These are phyloP conservation scores for Euwallacea similis DNA, from an alignment of 1,140 invertebrate species.

Conservation along the genomic window DNA sequence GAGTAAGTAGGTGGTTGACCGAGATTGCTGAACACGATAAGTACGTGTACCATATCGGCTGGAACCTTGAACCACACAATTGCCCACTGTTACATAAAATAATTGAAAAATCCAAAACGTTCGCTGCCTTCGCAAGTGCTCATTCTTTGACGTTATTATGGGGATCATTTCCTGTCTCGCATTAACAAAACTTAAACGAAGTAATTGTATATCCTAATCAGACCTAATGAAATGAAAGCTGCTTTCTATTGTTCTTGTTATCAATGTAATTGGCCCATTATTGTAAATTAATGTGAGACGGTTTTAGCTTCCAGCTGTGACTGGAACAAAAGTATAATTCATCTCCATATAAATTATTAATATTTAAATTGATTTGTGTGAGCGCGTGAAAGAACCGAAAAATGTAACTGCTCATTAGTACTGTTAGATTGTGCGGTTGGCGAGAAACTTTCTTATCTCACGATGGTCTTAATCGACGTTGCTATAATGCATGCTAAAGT, in stretches of 20 bases:
- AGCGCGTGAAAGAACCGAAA: conserved; percentile 4
- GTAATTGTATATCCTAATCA: too few relatives aligned
- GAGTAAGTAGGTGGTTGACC: conserved; percentile 1
- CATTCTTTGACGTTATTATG: background rate
- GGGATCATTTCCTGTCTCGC: too few relatives aligned
- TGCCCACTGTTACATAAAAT: conserved; percentile 1
- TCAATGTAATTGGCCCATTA: background rate
- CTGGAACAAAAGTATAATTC: background rate
- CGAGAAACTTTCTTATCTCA: too few relatives aligned
- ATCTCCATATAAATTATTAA: conserved; percentile 6
- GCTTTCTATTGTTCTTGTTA: background rate
- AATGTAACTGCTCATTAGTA: too few relatives aligned
- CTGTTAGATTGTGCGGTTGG: too few relatives aligned
- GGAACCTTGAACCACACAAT: too few relatives aligned
- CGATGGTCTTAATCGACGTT: too few relatives aligned
- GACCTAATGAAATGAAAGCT: background rate
- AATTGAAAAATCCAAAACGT: background rate
- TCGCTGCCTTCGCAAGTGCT: background rate
- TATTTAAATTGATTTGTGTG: background rate
- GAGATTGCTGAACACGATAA: background rate
- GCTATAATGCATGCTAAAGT: too few relatives aligned
- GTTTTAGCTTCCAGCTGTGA: background rate
- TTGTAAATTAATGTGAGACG: conserved; percentile 1
- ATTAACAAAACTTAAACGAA: too few relatives aligned
- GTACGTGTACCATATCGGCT: too few relatives aligned